These are phyloP conservation scores for Xestobium rufovillosum DNA, from an alignment of 2,888 invertebrate species.

Conservation along the genomic window DNA sequence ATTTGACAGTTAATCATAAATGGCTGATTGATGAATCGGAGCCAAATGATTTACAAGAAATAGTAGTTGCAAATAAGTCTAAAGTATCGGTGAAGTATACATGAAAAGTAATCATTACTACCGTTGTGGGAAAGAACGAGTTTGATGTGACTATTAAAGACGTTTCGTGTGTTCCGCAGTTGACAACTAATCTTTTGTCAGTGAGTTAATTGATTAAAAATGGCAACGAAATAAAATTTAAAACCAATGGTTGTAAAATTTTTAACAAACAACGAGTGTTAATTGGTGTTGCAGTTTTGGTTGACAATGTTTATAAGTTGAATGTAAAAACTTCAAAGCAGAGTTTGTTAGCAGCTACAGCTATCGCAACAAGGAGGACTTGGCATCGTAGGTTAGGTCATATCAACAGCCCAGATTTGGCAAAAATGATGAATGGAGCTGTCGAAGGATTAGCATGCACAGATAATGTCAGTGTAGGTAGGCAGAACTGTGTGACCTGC, in stretches of 20 bases:
- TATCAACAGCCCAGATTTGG: slow-evolving; percentile 15
- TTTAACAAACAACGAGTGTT: slow-evolving; percentile 16
- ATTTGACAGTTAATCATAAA: too few species aligned
- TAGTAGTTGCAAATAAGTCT: slow-evolving; percentile 21
- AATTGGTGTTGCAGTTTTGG: slow-evolving; percentile 19
- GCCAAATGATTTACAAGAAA: slow-evolving; percentile 15
- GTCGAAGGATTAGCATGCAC: slow-evolving; percentile 14
- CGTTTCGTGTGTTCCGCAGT: slow-evolving; percentile 21
- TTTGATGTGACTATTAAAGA: slow-evolving; percentile 18
- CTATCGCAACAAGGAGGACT: slow-evolving; percentile 12
- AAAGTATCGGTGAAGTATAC: slow-evolving; percentile 22
- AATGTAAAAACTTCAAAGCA: too few species aligned
- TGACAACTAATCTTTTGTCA: slow-evolving; percentile 27
- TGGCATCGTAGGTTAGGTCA: slow-evolving; percentile 23
- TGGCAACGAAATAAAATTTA: slow-evolving; percentile 23
- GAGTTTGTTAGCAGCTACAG: too few species aligned
- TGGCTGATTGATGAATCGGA: too few species aligned
- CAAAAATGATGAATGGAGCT: slow-evolving; percentile 12
- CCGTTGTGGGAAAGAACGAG: slow-evolving; percentile 14
- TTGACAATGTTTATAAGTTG: slow-evolving; percentile 23
- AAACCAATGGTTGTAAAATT: too few species aligned
- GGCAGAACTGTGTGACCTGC: slow-evolving; percentile 6
- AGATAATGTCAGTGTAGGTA: slow-evolving; percentile 9
- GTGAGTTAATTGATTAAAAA: too few species aligned
- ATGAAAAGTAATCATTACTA: slow-evolving; percentile 22